Evolutionary conservation across 2,888 invertebrate genomes (phyloP).

Genomic region (Cabera pusaria): DNA sequence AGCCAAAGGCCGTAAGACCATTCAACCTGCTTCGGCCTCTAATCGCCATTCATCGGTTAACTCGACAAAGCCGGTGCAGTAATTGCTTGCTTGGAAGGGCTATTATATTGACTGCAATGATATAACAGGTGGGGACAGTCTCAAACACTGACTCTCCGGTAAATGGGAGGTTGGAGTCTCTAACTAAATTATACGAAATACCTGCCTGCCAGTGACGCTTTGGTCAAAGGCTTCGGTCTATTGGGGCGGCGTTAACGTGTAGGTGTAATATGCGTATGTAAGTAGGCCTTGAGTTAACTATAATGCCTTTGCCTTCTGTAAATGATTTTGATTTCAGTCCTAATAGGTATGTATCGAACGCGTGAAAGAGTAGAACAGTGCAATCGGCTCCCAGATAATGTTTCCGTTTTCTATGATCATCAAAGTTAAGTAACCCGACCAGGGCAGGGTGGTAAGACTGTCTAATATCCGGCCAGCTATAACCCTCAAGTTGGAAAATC

Average conservation of each 20-base stretch:
- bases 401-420: too few species aligned
- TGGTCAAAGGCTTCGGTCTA: too few species aligned
- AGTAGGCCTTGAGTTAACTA: conserved; percentile 1
- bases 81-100: conserved; percentile 33
- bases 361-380: too few species aligned
- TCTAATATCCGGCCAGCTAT: too few species aligned
- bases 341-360: too few species aligned
- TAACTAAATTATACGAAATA: neutral
- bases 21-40: conserved; percentile 18
- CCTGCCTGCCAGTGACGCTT: neutral
- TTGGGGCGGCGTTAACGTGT: too few species aligned
- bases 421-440: too few species aligned
- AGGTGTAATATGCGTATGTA: neutral
- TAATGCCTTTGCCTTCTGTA: too few species aligned
- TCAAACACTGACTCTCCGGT: conserved; percentile 16
- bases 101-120: conserved; percentile 23
- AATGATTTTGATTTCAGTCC: too few species aligned
- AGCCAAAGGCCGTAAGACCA: conserved; percentile 11
- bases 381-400: too few species aligned
- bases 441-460: too few species aligned
- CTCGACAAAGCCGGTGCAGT: conserved; percentile 27
- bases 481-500: too few species aligned
- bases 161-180: neutral
- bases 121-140: conserved; percentile 6
- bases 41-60: conserved; percentile 30